Conservation (phyloP, 2,113 vertebrate genomes). For the Thermophis baileyi region DNA sequence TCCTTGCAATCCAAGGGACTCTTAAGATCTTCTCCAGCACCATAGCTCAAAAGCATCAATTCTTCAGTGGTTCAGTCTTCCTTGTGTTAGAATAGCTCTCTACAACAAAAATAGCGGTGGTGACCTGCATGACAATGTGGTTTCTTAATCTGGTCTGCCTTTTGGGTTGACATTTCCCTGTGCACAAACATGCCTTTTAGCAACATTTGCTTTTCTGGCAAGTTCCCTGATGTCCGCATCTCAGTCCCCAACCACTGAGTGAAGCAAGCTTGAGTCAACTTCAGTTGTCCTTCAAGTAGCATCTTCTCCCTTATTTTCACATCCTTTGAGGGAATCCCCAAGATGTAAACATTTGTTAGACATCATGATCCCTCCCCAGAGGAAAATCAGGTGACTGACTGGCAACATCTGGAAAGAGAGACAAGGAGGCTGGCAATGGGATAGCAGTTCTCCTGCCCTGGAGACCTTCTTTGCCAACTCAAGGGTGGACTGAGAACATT, state of each 20-base stretch:
- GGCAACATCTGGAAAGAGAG: not conserved
- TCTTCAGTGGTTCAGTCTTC: too few species aligned
- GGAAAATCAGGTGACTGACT: not conserved
- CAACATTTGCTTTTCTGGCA: not conserved
- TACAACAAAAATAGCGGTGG: not conserved
- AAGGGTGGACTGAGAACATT: not conserved
- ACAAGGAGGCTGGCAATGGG: not conserved
- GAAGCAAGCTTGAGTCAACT: not conserved
- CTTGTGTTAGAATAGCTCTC: too few species aligned
- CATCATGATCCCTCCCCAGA: not conserved
- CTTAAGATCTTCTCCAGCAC: too few species aligned
- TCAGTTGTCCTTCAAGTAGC: not conserved
- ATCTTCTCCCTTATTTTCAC: not conserved
- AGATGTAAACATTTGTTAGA: not conserved
- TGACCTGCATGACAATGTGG: not conserved
- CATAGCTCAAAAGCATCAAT: too few species aligned
- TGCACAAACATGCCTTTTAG: not conserved
- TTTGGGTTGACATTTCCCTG: not conserved
- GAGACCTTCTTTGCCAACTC: not conserved
- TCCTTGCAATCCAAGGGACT: too few species aligned
- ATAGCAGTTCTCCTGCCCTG: not conserved
- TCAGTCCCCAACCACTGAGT: not conserved
- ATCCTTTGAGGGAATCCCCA: not conserved
- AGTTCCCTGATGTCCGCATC: not conserved
- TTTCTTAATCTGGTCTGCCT: not conserved